A percentile compares a stretch with the other conserved stretches of the same genome.
Conservation (phyloP, 2,888 invertebrate genomes). For the Sphecodes monilicornis region DNA sequence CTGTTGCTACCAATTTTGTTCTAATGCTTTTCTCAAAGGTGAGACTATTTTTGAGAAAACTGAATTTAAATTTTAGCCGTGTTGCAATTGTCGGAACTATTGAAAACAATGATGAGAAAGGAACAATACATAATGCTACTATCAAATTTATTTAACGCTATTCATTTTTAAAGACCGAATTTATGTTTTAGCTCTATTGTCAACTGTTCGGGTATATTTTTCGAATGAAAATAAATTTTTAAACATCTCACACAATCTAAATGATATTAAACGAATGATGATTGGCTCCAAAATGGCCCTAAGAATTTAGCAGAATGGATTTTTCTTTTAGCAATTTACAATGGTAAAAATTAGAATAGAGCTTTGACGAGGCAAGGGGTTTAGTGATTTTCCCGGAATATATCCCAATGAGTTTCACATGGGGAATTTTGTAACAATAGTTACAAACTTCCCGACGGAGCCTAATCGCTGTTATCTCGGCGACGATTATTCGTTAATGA, state of each 20-base stretch:
- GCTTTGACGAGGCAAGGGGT: not conserved
- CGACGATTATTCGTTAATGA: slow-evolving; percentile 36
- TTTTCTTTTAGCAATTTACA: not conserved
- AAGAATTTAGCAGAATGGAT: too few species aligned
- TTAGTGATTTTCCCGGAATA: not conserved
- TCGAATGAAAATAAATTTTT: not conserved
- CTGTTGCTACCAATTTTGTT: too few species aligned
- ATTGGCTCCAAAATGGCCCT: too few species aligned
- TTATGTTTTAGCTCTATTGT: too few species aligned
- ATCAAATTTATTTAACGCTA: too few species aligned
- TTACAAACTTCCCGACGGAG: not conserved
- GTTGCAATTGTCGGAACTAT: too few species aligned
- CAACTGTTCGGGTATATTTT: too few species aligned
- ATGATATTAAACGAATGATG: not conserved
- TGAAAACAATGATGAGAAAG: too few species aligned
- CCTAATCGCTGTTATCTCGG: not conserved
- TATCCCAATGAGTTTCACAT: not conserved
- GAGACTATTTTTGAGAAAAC: not conserved
- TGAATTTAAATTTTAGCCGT: too few species aligned
- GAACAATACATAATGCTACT: too few species aligned
- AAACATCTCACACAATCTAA: not conserved
- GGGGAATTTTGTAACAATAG: not conserved
- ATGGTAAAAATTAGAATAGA: not conserved
- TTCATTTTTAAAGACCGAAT: too few species aligned
- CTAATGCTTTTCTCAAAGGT: too few species aligned